phyloP scores from a whole-genome alignment of 2,113 vertebrate species.

The Dipodomys ordii region DNA sequence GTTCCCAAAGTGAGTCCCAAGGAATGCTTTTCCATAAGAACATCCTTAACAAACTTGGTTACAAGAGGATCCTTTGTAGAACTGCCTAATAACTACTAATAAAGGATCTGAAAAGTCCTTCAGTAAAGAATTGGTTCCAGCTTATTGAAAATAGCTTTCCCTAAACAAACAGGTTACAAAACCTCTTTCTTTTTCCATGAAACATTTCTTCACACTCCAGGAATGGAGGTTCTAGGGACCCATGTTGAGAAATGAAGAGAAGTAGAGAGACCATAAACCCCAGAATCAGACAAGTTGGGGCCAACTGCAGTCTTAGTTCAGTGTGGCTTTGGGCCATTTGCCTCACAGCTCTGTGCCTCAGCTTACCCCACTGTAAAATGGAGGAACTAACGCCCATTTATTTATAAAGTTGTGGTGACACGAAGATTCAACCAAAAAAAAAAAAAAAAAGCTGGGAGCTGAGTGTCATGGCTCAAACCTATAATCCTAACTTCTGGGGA shows the following conservation, averaged over 20 bases:
- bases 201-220: neutral
- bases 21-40: neutral
- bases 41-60: neutral
- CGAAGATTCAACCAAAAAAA: neutral
- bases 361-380: neutral
- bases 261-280: neutral
- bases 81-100: neutral
- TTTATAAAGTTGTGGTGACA: neutral
- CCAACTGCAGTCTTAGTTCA: neutral
- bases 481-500: no score
- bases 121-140: neutral
- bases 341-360: neutral
- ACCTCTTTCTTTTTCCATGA: neutral
- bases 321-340: neutral
- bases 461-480: no score
- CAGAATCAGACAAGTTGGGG: neutral
- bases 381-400: neutral
- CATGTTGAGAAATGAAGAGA: neutral
- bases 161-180: neutral
- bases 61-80: neutral
- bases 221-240: neutral
- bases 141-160: neutral
- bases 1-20: neutral
- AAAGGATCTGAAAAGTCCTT: constrained; percentile 5
- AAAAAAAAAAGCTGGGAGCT: no score